Base-by-base conservation (phyloP, 2,888 invertebrate genomes). In the Amiota mariae region DNA sequence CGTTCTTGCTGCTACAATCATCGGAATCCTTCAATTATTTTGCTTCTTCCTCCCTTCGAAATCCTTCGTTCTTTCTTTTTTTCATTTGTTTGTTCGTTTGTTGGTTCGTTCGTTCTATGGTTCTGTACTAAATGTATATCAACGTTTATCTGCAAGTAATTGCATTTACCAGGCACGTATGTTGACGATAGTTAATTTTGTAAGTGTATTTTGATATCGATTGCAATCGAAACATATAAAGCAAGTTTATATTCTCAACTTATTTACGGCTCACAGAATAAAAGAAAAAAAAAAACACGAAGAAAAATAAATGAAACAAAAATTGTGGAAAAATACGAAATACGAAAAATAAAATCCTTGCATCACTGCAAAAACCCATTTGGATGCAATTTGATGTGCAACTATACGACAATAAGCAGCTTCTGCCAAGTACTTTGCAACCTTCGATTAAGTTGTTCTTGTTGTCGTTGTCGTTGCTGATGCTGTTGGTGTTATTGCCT, bases 111-210 rank as follows among this genome's bases (percentile, higher is more conserved):
- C 36, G 46, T 59, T 68, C 57, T 54, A 74, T 68, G 72, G 70
- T 72, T 64, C 70, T 67, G 72, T 72, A 73, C 72, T 72, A 67
- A 57, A 63, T 75, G 59, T 61, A 36, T 59, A 18, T 68, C 73
- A 72, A 78, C 79, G 80, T 83, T 84, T 85, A 83, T 83, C 81
- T 84, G 76, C 85, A 82, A 83, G 83, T 85, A 83, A 83, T 83
- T 83, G 85, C 85, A 85, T 83, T 83, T 83, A 80, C 83, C 82
- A 78, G 76, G 83, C 83, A 83, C 83, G 83, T 83, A 83, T 85
- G 83, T 85, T 83, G 83, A 83, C 85, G 83, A 85, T 83, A 85
- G 85, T 85, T 83, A 83, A 83, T 83, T 83, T 83, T 85, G 85
- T 83, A 83, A 83, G 83, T 83, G 83, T 85, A 83, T 83, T 84